Evolutionary conservation across 2,113 vertebrate genomes (phyloP).

Genomic region (Tachysurus vachellii): DNA sequence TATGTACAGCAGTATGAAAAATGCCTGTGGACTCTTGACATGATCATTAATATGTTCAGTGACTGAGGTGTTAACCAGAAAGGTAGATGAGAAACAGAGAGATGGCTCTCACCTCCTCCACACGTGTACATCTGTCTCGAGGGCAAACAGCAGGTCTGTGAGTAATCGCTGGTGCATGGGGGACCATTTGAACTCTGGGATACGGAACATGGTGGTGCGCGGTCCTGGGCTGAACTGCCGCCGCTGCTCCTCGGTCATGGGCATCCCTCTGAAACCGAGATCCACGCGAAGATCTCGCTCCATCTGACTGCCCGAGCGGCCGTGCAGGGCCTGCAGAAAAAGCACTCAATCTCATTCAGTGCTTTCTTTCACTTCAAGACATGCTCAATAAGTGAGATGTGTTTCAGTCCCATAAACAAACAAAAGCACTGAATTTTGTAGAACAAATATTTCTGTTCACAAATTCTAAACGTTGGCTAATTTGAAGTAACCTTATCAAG

Average conservation of each 20-base stretch:
- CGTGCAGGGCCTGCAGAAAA: slow-evolving; percentile 84
- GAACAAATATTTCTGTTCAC: background rate
- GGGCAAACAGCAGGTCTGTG: slow-evolving; percentile 93
- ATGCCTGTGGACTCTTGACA: background rate
- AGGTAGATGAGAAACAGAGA: background rate
- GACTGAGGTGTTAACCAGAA: slow-evolving; percentile 5
- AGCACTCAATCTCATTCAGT: background rate
- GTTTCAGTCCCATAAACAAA: background rate
- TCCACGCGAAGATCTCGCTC: slow-evolving; percentile 95
- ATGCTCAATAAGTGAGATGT: background rate
- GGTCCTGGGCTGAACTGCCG: slow-evolving; percentile 98
- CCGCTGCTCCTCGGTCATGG: slow-evolving; percentile 97
- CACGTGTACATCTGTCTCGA: slow-evolving; percentile 97
- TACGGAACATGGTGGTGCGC: slow-evolving; percentile 98
- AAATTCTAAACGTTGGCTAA: background rate
- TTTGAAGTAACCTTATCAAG: background rate
- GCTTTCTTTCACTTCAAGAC: background rate
- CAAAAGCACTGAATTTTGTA: background rate
- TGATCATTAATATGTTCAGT: background rate
- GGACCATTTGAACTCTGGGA: slow-evolving; percentile 99
- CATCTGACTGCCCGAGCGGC: slow-evolving; percentile 82
- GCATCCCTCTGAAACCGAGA: slow-evolving; percentile 96
- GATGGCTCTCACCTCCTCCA: slow-evolving; percentile 87
- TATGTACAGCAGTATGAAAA: background rate
- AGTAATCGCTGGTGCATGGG: slow-evolving; percentile 97